Percentiles rank a stretch among this genome's conserved stretches.
phyloP scores from a whole-genome alignment of 2,888 invertebrate genomes.

The Bimastos eiseni region DNA sequence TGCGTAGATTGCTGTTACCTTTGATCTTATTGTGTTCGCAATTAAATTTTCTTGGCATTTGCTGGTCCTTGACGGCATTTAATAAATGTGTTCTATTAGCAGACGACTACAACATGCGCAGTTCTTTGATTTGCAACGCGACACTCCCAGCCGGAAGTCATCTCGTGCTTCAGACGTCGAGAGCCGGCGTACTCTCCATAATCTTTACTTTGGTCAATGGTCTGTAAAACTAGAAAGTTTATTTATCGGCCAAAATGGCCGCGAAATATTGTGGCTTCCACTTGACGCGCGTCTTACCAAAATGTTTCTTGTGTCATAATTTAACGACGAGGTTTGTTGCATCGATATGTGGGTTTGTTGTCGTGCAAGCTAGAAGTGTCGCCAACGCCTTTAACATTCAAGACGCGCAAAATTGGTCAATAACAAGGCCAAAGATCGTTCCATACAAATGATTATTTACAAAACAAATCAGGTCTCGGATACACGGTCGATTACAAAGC shows the following conservation, averaged over 20 bases:
- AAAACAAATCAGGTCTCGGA: background rate
- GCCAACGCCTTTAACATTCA: background rate
- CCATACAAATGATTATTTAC: background rate
- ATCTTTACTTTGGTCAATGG: background rate
- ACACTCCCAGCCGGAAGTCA: background rate
- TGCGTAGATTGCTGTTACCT: background rate
- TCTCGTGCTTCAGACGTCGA: background rate
- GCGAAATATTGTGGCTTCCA: conserved; percentile 13
- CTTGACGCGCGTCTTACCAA: background rate
- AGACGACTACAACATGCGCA: background rate
- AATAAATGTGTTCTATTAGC: background rate
- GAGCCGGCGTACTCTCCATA: background rate
- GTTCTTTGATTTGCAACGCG: conserved; percentile 9
- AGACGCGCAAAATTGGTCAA: background rate
- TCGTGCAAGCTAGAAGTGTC: background rate
- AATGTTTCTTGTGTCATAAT: background rate
- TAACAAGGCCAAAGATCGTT: background rate
- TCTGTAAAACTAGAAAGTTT: conserved; percentile 13
- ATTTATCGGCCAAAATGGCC: conserved; percentile 1
- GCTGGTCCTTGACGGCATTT: background rate
- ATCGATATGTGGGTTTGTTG: no score
- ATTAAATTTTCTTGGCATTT: background rate
- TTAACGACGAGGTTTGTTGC: background rate
- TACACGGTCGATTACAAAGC: background rate
- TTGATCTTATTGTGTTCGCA: background rate